These are phyloP conservation scores for Platygyra sinensis DNA, from an alignment of 64 coral and sea anemone genomes.

Conservation along the genomic window DNA sequence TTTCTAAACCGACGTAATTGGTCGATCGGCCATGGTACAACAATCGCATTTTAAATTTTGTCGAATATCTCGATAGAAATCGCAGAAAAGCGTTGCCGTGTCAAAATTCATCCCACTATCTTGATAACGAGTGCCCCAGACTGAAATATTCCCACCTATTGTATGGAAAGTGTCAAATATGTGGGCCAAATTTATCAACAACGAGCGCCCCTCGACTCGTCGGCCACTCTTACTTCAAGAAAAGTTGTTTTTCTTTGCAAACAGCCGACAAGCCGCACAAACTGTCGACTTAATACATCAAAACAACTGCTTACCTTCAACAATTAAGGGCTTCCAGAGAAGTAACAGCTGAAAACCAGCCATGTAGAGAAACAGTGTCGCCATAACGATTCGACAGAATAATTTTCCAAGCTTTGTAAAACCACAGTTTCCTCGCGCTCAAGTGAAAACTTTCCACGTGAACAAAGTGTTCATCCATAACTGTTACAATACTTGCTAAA, in stretches of 20 bases:
- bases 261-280: constrained; percentile 6
- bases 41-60: background rate
- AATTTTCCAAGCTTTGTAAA: background rate
- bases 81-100: background rate
- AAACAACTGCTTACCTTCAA: constrained; percentile 40
- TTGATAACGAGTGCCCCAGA: background rate
- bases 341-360: constrained; percentile 17
- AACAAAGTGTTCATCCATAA: background rate
- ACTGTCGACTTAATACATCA: background rate
- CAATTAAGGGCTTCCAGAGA: background rate
- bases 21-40: background rate
- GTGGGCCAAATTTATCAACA: background rate
- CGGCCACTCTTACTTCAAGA: background rate
- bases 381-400: constrained; percentile 7
- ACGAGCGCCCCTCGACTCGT: background rate
- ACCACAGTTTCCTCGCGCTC: background rate
- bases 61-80: background rate
- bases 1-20: background rate
- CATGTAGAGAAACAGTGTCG: constrained; percentile 10
- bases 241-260: constrained; percentile 1
- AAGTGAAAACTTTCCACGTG: background rate
- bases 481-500: background rate
- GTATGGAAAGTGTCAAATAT: background rate
- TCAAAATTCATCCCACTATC: background rate
- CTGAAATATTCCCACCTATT: no score